Conservation (phyloP, 2,113 vertebrate genomes). For the Nestor notabilis region DNA sequence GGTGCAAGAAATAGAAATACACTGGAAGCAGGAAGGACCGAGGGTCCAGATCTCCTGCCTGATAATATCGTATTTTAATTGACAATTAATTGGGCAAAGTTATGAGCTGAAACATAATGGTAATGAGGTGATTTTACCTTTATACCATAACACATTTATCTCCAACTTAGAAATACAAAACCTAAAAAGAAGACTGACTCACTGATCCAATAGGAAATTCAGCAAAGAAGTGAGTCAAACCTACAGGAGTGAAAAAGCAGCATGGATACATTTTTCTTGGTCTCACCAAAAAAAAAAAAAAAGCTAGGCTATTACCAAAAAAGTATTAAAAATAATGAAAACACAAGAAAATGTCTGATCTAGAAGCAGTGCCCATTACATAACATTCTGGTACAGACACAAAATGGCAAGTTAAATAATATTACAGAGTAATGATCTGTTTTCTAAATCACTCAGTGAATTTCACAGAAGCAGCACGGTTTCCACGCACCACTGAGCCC, state of each 20-base stretch:
- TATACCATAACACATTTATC: neutral
- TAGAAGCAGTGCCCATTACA: neutral
- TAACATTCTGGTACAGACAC: neutral
- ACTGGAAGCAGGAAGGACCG: neutral
- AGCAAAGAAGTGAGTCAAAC: neutral
- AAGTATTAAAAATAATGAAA: neutral
- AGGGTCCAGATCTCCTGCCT: neutral
- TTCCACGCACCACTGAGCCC: neutral
- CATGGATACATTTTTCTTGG: neutral
- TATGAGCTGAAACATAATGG: neutral
- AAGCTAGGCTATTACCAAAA: neutral
- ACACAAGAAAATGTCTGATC: neutral
- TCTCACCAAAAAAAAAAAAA: neutral
- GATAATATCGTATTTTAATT: neutral
- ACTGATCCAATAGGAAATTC: neutral
- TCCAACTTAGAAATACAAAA: neutral
- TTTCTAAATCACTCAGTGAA: neutral
- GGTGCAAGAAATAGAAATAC: neutral
- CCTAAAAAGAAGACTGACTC: neutral
- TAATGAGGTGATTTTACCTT: neutral
- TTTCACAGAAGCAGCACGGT: neutral
- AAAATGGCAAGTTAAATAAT: neutral
- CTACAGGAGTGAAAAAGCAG: neutral
- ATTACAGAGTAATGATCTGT: neutral
- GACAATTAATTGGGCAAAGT: neutral